Base-by-base conservation (phyloP, 2,797 vertebrate genomes). In the Furcifer pardalis region DNA sequence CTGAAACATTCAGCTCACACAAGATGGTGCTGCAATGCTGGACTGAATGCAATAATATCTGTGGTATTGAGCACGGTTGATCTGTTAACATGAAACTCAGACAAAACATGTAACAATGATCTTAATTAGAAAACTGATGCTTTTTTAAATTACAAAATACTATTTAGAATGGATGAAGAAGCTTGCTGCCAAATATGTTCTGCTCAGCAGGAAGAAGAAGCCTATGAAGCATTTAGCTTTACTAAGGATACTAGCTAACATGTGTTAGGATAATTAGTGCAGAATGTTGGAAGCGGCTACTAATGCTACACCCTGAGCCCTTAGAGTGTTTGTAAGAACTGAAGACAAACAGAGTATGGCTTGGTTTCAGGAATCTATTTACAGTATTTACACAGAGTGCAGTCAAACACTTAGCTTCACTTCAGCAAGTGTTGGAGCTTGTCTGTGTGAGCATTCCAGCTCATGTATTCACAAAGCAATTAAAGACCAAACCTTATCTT, bases 11-110 rank as follows among this genome's bases (percentile, higher is more conserved):
- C 66, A 90, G 85, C 90, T 92, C 91, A 93, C 93, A 93, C 95
- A 93, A 95, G 95, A 95, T 92, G 93, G 93, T 92, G 94, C 94
- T 92, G 77, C 89, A 90, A 92, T 84, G 87, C 92, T 92, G 82
- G 80, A 86, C 21, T 89, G 60, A 81, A 87, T 46, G 21, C 66
- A 0, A 60, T 3, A 35, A 82, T 52, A n/a, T 10, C 7, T n/a
- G 80, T 63, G 37, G 82, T 27, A 86, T 0, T 77, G 44, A 89
- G 72, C 88, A 85, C 87, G 79, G 84, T 42, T 87, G 77, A 68
- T 86, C 60, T 77, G 77, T 89, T n/a, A 65, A 63, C 49, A 27
- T 80, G 25, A 56, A 90, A 88, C 65, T 75, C 82, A 81, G 75
- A 68, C 42, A 89, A 79, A 79, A 62, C 4, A 27, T 8, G 15